Evolutionary conservation across 35 echinoderm and acorn worm species (phyloP).

Genomic region (Holothuria glaberrima): DNA sequence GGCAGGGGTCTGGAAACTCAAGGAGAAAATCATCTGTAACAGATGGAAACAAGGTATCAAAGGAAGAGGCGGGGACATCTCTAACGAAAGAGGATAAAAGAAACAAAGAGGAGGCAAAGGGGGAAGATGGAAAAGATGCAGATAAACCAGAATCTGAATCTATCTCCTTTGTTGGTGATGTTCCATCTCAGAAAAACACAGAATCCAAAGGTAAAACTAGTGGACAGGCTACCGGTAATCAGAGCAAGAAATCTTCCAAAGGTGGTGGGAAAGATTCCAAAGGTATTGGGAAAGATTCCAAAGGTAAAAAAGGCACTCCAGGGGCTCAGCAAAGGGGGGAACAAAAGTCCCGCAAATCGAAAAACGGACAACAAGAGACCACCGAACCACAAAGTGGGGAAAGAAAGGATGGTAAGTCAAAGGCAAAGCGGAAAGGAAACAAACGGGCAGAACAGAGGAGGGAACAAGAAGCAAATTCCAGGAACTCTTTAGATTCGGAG

Average conservation of each 20-base stretch:
- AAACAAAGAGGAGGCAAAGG: conserved; percentile 8
- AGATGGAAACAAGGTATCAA: conserved; percentile 25
- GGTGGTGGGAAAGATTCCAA: conserved; percentile 39
- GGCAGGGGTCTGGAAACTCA: no score
- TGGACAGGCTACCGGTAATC: background rate
- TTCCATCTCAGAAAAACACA: background rate
- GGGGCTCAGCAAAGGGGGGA: conserved; percentile 35
- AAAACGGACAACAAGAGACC: conserved; percentile 35
- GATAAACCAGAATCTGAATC: background rate
- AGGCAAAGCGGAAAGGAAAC: conserved; percentile 34
- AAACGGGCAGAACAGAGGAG: conserved; percentile 35
- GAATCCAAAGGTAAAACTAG: background rate
- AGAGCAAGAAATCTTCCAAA: conserved; percentile 25
- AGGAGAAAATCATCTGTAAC: background rate
- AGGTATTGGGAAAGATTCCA: conserved; percentile 26
- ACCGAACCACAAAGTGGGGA: background rate
- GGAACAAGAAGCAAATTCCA: conserved; percentile 50
- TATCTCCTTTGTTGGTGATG: background rate
- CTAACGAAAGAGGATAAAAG: conserved; percentile 5
- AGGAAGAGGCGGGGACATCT: background rate
- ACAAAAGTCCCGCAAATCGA: conserved; percentile 45
- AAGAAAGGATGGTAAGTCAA: conserved; percentile 28
- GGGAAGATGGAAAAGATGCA: background rate
- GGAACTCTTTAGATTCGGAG: conserved; percentile 46
- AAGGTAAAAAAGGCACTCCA: conserved; percentile 16